phyloP scores from a whole-genome alignment of 2,888 invertebrate species.

The Ferdinandea cuprea region DNA sequence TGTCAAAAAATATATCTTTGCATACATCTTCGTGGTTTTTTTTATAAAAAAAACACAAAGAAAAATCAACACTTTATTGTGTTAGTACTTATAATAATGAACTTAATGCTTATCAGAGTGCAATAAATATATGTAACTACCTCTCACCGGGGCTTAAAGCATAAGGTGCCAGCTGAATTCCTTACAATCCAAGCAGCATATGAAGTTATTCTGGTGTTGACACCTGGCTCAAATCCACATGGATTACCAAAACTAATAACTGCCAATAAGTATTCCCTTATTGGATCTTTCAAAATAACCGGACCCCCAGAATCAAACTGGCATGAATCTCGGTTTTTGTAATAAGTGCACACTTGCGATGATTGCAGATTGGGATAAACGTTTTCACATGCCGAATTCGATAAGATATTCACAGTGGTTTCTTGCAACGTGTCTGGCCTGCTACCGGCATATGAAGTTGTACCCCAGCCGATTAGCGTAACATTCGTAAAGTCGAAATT shows the following conservation, averaged over 20 bases:
- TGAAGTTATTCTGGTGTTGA: slow-evolving; percentile 85
- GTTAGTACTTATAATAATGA: too few relatives aligned
- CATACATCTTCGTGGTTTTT: too few relatives aligned
- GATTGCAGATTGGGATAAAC: neutral
- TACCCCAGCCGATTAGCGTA: slow-evolving; percentile 84
- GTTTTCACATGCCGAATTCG: slow-evolving; percentile 4
- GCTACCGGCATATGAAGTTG: slow-evolving; percentile 83
- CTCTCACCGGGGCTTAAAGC: too few relatives aligned
- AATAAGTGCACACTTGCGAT: slow-evolving; percentile 82
- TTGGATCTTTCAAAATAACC: slow-evolving; percentile 81
- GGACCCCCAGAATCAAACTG: slow-evolving; percentile 85
- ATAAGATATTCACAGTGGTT: slow-evolving; percentile 76
- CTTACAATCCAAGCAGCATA: slow-evolving; percentile 85
- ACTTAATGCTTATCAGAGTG: too few relatives aligned
- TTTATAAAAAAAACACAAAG: too few relatives aligned
- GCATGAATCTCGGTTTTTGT: slow-evolving; percentile 83
- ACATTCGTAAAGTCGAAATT: slow-evolving; percentile 76
- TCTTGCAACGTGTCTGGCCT: slow-evolving; percentile 84
- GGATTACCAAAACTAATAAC: slow-evolving; percentile 84
- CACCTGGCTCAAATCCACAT: slow-evolving; percentile 83
- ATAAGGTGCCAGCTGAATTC: slow-evolving; percentile 54
- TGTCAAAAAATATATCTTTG: too few relatives aligned
- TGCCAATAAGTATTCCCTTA: slow-evolving; percentile 83
- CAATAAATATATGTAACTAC: too few relatives aligned
- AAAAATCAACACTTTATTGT: too few relatives aligned